phyloP scores from a whole-genome alignment of 2,888 invertebrate species.

The Sinelater perroti region DNA sequence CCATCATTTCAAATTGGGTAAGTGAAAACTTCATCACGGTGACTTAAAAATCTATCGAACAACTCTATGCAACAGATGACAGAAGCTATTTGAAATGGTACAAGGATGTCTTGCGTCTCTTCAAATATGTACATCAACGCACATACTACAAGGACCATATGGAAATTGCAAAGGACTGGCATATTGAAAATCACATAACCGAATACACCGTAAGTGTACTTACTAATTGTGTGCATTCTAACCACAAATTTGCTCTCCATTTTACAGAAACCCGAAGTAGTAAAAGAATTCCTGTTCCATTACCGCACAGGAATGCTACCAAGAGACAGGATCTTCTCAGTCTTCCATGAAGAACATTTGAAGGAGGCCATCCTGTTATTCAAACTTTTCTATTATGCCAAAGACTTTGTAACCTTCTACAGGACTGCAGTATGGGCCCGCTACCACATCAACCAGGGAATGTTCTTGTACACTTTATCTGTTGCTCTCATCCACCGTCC shows the following conservation, averaged over 20 bases:
- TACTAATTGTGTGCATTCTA: too few relatives aligned
- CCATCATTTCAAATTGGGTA: constrained; percentile 54
- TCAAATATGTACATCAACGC: constrained; percentile 71
- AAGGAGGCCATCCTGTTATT: constrained; percentile 72
- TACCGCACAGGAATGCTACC: constrained; percentile 68
- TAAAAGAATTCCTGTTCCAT: constrained; percentile 66
- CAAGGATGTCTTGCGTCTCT: constrained; percentile 65
- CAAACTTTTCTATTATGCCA: constrained; percentile 74
- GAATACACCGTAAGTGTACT: constrained; percentile 52
- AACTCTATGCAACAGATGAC: too few relatives aligned
- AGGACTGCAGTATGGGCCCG: constrained; percentile 75
- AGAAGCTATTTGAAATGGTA: neutral
- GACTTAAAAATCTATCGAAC: too few relatives aligned
- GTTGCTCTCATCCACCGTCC: constrained; percentile 70
- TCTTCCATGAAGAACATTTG: constrained; percentile 68
- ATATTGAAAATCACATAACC: constrained; percentile 57
- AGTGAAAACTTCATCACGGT: too few relatives aligned
- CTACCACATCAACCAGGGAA: constrained; percentile 72
- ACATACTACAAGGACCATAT: constrained; percentile 63
- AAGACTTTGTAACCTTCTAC: constrained; percentile 75
- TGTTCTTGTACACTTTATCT: constrained; percentile 73
- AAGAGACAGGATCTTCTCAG: constrained; percentile 69
- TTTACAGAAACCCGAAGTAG: constrained; percentile 64
- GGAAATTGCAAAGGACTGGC: constrained; percentile 66
- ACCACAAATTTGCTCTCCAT: constrained; percentile 40